Conservation (phyloP, 2,888 invertebrate genomes). For the Macrophya annulata region DNA sequence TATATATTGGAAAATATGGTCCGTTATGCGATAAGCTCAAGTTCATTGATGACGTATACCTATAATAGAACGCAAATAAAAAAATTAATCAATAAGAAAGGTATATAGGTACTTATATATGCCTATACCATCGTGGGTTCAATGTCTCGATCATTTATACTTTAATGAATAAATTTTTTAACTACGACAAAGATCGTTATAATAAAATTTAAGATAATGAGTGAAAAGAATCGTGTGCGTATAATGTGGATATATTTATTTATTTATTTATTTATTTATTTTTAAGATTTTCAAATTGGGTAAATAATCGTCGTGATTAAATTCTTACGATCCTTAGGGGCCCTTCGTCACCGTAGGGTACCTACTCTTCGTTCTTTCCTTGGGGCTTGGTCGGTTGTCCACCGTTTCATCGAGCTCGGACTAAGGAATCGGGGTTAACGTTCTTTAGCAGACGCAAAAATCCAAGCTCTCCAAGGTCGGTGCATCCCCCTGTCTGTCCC, state of each 20-base stretch:
- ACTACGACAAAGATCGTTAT: not conserved
- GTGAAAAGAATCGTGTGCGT: not conserved
- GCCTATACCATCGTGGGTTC: not conserved
- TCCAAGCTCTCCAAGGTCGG: constrained; percentile 50
- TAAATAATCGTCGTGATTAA: not conserved
- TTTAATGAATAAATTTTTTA: not conserved
- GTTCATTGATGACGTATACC: not conserved
- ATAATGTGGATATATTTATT: not conserved
- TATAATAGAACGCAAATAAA: not conserved
- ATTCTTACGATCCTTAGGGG: not conserved
- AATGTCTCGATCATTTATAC: not conserved
- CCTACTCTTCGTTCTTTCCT: not conserved
- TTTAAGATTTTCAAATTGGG: not conserved
- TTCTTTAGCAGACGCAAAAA: constrained; percentile 48
- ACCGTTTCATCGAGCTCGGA: not conserved
- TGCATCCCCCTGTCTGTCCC: constrained; percentile 53
- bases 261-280: not conserved
- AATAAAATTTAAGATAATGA: not conserved
- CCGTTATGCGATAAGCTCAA: constrained; percentile 22
- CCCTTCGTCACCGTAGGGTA: not conserved
- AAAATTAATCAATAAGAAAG: not conserved
- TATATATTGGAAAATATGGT: not conserved
- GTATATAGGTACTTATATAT: no score
- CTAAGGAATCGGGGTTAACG: constrained; percentile 35
- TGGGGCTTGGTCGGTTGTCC: not conserved